Percentiles rank a stretch among this genome's conserved stretches.
Conservation (phyloP, 2,113 vertebrate genomes). For the Caranx melampygus region DNA sequence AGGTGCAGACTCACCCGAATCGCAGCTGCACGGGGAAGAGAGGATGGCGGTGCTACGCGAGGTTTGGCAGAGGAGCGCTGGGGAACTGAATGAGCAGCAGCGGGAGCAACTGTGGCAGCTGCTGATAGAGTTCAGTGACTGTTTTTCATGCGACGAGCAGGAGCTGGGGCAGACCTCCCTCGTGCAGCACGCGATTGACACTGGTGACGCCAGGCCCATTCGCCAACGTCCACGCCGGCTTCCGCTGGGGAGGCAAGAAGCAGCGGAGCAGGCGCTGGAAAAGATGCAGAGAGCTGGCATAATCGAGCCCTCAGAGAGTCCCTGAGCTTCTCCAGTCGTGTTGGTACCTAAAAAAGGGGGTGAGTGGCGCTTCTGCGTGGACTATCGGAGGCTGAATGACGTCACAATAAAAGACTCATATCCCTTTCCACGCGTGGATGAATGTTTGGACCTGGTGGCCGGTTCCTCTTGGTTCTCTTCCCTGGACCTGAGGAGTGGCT, state of each 20-base stretch:
- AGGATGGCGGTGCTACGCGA: background rate
- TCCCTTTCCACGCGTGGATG: background rate
- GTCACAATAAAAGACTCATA: slow-evolving; percentile 19
- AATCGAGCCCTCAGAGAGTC: slow-evolving; percentile 11
- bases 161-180: slow-evolving; percentile 19
- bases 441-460: slow-evolving; percentile 7
- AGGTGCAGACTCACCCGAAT: too few relatives aligned
- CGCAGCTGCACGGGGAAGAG: too few relatives aligned
- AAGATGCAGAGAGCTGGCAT: slow-evolving; percentile 14
- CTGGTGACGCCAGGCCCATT: background rate
- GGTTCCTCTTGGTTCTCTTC: slow-evolving; percentile 8
- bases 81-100: background rate
- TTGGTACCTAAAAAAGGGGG: background rate
- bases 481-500: background rate
- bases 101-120: background rate
- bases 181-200: slow-evolving; percentile 21
- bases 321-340: slow-evolving; percentile 3
- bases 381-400: slow-evolving; percentile 17
- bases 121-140: background rate
- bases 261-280: background rate
- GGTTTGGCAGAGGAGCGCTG: background rate
- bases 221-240: background rate
- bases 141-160: background rate
- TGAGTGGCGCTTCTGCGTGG: background rate
- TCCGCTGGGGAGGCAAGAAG: background rate